Base-by-base conservation (phyloP, 2,888 invertebrate species). In the Dicranocentrus wangi region DNA sequence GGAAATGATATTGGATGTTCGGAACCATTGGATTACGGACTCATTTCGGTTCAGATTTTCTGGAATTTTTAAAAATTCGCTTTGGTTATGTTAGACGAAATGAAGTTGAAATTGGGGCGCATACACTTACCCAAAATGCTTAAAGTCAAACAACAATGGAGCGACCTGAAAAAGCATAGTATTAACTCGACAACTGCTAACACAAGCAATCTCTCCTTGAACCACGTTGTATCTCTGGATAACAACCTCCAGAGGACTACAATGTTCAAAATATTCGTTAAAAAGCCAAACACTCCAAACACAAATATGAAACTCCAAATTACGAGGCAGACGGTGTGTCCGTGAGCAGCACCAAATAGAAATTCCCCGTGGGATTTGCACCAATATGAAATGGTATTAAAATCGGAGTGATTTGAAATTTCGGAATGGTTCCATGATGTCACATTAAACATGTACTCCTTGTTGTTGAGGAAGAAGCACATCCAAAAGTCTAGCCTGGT, bases 401-500 rank as follows among this genome's bases (percentile, higher is more conserved):
- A 1, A 55, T 32, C 10, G 25, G 27, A 15, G 7, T 1, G 0
- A 15, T 23, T 43, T 23, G 25, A 23, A 39, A 39, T 39, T 39
- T 39, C 39, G 7, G 13, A 13, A 39, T 5, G 5, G 5, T 39
- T 13, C 39, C 7, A 8, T 13, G 39, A 39, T 8, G 13, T 5
- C 13, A 8, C 13, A 8, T 39, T 5, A 13, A 39, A 39, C 13
- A 8, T 39, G 23, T 63, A 15, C 7, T 19, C 17, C 17, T 28
- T 63, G 2, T 63, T 15, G 32, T 70, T 68, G 1, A 78, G 60
- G 47, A 78, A 78, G 13, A 78, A 23, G n/a, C 78, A 78, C 7
- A 65, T 78, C 78, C 78, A 78, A 17, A 77, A 78, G 15, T 70
- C 77, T 13, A 77, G 17, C n/a, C 51, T n/a, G n/a, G n/a, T n/a